Evolutionary conservation across 2,113 vertebrate species (phyloP).

Genomic region (Colaptes auratus): DNA sequence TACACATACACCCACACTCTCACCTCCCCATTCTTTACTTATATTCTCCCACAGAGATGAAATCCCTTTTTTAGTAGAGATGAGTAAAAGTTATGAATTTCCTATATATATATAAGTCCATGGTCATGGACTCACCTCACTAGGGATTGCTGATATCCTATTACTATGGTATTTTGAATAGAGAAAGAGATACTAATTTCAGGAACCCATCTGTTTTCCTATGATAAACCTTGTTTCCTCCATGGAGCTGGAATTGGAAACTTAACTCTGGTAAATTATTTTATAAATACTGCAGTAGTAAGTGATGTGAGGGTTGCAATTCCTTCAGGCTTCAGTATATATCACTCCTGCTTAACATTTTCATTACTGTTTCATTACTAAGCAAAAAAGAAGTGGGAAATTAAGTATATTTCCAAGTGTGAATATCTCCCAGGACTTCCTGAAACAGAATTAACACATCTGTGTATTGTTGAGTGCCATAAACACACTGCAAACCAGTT

Average conservation of each 20-base stretch:
- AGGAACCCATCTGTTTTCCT: slow-evolving; percentile 44
- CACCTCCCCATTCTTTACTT: not conserved
- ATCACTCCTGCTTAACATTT: not conserved
- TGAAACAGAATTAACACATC: not conserved
- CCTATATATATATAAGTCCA: not conserved
- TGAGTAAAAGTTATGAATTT: not conserved
- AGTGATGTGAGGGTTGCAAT: not conserved
- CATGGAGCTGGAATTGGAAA: not conserved
- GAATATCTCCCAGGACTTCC: not conserved
- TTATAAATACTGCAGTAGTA: slow-evolving; percentile 2
- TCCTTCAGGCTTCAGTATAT: not conserved
- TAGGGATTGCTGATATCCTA: slow-evolving; percentile 1
- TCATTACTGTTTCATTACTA: not conserved
- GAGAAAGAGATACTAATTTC: not conserved
- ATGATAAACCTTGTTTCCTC: slow-evolving; percentile 31
- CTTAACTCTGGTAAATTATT: not conserved
- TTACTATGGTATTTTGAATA: not conserved
- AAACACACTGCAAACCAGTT: not conserved
- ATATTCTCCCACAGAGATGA: not conserved
- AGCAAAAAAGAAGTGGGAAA: not conserved
- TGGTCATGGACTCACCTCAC: not conserved
- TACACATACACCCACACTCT: too few species aligned
- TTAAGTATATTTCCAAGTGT: not conserved
- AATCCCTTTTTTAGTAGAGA: not conserved
- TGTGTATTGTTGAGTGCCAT: not conserved